Conservation (phyloP, 2,113 vertebrate genomes). For the Carollia perspicillata region DNA sequence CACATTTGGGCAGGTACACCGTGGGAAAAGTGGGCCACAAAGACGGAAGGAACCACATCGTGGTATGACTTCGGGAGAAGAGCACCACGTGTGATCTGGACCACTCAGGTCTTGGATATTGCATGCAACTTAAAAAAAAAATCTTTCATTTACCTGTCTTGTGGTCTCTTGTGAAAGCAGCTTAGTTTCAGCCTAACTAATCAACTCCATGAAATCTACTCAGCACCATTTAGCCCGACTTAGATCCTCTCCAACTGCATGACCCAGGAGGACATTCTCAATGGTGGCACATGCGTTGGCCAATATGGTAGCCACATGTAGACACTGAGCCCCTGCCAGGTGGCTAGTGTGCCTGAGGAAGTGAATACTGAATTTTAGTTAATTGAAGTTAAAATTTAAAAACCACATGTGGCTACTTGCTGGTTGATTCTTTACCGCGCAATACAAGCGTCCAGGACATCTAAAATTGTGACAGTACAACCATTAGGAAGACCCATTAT, state of each 20-base stretch:
- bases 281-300: neutral
- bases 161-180: neutral
- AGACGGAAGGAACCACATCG: neutral
- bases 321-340: neutral
- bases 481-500: neutral
- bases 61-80: neutral
- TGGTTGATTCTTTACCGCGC: neutral
- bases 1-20: accelerated
- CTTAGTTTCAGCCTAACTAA: neutral
- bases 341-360: neutral
- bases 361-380: neutral
- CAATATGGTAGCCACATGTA: neutral
- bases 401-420: neutral
- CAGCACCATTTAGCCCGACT: neutral
- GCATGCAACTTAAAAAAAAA: neutral
- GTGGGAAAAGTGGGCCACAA: neutral
- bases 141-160: neutral
- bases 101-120: neutral
- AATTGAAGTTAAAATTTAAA: neutral
- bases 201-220: neutral
- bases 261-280: neutral
- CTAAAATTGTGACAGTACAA: neutral
- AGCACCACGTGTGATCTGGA: neutral
- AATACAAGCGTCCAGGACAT: neutral
- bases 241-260: neutral